Base-by-base conservation (phyloP, 2,888 invertebrate genomes). In the Gymnoscelis rufifasciata region DNA sequence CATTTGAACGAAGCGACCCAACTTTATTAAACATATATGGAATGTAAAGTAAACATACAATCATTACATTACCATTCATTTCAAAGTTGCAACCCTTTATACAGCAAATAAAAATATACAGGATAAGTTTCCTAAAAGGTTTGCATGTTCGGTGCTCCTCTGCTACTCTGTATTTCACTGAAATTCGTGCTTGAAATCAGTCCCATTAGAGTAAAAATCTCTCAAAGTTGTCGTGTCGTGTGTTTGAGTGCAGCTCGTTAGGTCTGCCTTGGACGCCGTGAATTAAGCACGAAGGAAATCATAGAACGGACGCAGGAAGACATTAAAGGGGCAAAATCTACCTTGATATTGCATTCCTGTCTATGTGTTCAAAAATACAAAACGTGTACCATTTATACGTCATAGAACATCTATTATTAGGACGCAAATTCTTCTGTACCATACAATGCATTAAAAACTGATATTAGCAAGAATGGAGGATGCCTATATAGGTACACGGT, bases 241-340 rank as follows among this genome's bases (percentile, higher is more conserved):
- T n/a, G n/a, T 5, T 45, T 10, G 43, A 50, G 45, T 52, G 52
- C 42, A 54, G 48, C 64, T 72, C 67, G 64, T 70, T 72, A 68
- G 61, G 60, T 56, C 56, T 54, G 54, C 54, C 51, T 47, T 51
- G 59, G 57, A 57, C 61, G 59, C 55, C 54, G 52, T 64, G 64
- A 70, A 71, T 71, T 71, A 71, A 68, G 69, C 62, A 66, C 68
- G 62, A 57, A 56, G 68, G 63, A 63, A 66, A 59, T 39, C n/a
- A 19, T 14, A 23, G 24, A 35, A 27, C 40, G 27, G 35, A 42
- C 24, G 38, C 38, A 38, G 37, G 37, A 24, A 38, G 8, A 15
- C 28, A 40, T 19, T 15, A 26, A 0, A 28, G 36, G 37, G 41
- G 19, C 29, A 13, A 7, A 19, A 8, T 14, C 27, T 15, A 33